phyloP scores from a whole-genome alignment of 2,113 vertebrate genomes.

The Odontophorus gujanensis region DNA sequence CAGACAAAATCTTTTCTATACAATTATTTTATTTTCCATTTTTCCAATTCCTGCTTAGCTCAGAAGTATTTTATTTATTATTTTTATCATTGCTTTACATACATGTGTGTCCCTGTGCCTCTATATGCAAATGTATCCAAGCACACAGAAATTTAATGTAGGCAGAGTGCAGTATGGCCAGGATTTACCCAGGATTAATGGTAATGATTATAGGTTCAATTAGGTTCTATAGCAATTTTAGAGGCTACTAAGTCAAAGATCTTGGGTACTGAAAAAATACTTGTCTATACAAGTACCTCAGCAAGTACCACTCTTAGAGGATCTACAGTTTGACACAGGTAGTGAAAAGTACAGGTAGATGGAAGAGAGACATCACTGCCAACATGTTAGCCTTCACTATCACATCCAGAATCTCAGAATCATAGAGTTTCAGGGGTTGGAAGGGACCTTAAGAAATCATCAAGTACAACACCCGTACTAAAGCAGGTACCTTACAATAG shows the following conservation, averaged over 20 bases:
- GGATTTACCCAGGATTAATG: neutral
- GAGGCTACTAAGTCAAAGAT: neutral
- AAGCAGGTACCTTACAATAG: too few species aligned
- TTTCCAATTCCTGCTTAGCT: neutral
- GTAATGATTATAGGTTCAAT: neutral
- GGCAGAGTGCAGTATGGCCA: neutral
- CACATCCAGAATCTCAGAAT: neutral
- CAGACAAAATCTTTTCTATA: neutral
- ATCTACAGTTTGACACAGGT: neutral
- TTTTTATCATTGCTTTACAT: neutral
- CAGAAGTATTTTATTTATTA: neutral
- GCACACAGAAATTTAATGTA: neutral
- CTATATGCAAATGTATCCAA: neutral
- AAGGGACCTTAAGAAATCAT: too few species aligned
- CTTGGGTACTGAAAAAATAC: neutral
- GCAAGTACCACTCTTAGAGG: neutral
- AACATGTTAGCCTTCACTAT: neutral
- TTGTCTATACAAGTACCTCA: accelerated
- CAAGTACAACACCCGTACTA: too few species aligned
- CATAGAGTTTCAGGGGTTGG: too few species aligned
- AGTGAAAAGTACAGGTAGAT: neutral
- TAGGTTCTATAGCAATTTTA: neutral
- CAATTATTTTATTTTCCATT: neutral
- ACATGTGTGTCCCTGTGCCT: accelerated
- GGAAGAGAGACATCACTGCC: neutral